Evolutionary conservation across 1,140 invertebrate genomes (phyloP).

Genomic region (Aphelinus certus): DNA sequence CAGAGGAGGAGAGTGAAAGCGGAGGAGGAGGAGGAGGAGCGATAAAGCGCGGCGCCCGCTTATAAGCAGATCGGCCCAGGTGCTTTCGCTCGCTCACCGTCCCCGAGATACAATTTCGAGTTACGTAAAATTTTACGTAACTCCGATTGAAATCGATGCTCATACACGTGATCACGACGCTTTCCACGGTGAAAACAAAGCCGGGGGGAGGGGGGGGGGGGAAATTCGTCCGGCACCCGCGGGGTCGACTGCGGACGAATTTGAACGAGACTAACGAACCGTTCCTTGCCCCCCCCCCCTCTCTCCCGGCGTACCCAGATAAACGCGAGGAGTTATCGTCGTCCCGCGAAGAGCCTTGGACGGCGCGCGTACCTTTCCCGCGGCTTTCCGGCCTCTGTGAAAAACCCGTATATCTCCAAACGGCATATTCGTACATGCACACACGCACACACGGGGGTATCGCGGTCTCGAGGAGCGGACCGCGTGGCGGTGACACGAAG

Average conservation of each 20-base stretch:
- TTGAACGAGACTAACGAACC: background rate
- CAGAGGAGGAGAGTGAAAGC: background rate
- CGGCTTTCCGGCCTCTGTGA: too few species aligned
- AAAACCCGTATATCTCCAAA: too few species aligned
- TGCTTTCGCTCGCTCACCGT: background rate
- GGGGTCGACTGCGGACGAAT: too few species aligned
- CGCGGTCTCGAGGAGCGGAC: too few species aligned
- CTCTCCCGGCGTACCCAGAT: too few species aligned
- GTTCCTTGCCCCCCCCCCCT: too few species aligned
- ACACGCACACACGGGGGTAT: slow-evolving; percentile 13
- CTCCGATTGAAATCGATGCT: slow-evolving; percentile 17
- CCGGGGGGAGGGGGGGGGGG: too few species aligned
- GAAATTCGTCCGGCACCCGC: too few species aligned
- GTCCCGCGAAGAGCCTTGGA: too few species aligned
- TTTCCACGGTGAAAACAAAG: background rate
- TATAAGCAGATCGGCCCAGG: background rate
- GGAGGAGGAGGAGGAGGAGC: slow-evolving; percentile 14
- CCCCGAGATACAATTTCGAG: background rate
- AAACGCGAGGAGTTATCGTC: too few species aligned
- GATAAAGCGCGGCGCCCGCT: background rate
- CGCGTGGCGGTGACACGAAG: too few species aligned
- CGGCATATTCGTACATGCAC: background rate
- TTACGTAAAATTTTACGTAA: slow-evolving; percentile 31
- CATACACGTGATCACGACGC: background rate
- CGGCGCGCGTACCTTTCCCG: too few species aligned